A percentile compares a stretch with the other conserved stretches of the same genome.
These are phyloP conservation scores for Zosterops japonicus DNA, from an alignment of 2,113 vertebrate genomes.

Conservation along the genomic window DNA sequence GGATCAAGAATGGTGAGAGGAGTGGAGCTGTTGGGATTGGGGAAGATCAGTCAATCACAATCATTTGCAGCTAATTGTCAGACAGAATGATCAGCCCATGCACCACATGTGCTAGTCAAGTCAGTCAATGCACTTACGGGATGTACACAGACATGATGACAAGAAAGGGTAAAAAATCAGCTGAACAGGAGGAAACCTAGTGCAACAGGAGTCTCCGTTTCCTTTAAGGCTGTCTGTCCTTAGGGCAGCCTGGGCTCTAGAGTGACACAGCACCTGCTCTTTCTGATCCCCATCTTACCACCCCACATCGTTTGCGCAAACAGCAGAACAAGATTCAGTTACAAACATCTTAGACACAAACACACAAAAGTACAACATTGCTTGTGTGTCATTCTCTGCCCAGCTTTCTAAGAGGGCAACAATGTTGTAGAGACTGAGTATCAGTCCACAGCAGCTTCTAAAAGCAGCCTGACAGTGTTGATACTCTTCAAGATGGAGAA, in stretches of 20 bases:
- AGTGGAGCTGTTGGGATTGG: neutral
- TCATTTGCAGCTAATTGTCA: neutral
- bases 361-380: neutral
- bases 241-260: neutral
- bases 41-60: neutral
- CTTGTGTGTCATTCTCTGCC: neutral
- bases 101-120: neutral
- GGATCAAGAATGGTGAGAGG: neutral
- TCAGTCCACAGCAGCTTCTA: neutral
- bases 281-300: slow-evolving; percentile 4
- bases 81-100: neutral
- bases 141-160: neutral
- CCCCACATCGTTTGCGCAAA: fast-evolving
- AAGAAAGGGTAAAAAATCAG: neutral
- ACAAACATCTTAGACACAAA: neutral
- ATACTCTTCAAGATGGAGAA: neutral
- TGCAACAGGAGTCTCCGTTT: neutral
- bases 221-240: neutral
- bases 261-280: neutral
- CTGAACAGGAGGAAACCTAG: neutral
- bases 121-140: neutral
- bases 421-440: neutral
- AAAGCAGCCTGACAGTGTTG: neutral
- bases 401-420: neutral
- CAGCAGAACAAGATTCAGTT: neutral